Evolutionary conservation across 2,113 vertebrate species (phyloP).

Genomic region (Passerina amoena): DNA sequence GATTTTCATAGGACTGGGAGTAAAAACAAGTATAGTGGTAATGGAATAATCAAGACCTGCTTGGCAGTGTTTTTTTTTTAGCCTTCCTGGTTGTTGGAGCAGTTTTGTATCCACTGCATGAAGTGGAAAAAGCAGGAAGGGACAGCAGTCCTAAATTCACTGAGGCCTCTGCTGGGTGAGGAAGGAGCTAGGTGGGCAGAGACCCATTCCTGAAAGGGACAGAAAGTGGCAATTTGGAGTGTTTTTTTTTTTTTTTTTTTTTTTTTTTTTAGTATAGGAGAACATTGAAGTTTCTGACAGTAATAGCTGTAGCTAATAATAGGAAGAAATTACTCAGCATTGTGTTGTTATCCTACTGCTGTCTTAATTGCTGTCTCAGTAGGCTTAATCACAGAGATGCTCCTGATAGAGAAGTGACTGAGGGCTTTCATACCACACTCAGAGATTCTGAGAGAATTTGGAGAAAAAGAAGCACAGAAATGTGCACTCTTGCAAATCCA

Average conservation of each 20-base stretch:
- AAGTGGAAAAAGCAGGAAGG: background rate
- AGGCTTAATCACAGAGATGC: background rate
- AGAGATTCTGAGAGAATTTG: background rate
- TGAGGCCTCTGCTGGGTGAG: background rate
- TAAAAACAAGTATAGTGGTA: background rate
- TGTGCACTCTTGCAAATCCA: background rate
- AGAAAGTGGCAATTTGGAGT: background rate
- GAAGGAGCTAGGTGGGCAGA: background rate
- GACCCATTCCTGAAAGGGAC: background rate
- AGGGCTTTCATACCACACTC: background rate
- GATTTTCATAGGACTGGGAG: background rate
- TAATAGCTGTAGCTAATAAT: background rate
- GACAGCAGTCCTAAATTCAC: background rate
- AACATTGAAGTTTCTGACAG: background rate
- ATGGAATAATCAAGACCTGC: background rate
- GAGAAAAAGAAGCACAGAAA: background rate
- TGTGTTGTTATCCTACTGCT: background rate
- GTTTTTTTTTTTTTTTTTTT: background rate
- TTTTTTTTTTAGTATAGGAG: background rate
- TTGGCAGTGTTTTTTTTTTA: background rate
- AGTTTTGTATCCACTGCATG: rapidly evolving
- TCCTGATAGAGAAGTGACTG: background rate
- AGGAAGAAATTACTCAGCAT: background rate
- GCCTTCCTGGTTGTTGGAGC: background rate
- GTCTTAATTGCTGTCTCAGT: background rate